Percentiles rank a stretch among this genome's conserved stretches.
These are phyloP conservation scores for Columba guinea DNA, from an alignment of 2,797 vertebrate genomes.

Conservation along the genomic window DNA sequence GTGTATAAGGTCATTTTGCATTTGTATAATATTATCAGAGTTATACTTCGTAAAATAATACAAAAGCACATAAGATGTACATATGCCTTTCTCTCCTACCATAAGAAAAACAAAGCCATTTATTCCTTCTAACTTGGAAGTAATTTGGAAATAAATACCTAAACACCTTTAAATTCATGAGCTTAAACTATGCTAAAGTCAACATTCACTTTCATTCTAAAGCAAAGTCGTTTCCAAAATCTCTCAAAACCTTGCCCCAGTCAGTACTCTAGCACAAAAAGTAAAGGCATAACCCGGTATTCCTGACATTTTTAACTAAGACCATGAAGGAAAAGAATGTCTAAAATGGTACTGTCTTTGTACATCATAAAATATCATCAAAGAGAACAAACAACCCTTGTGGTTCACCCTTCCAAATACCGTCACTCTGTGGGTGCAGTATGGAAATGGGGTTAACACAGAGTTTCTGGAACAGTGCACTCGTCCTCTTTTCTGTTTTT, in stretches of 20 bases:
- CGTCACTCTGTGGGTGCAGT: rapidly evolving
- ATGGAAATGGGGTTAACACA: background rate
- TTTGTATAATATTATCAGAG: background rate
- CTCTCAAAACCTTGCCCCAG: background rate
- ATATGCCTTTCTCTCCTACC: background rate
- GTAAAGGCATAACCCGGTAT: background rate
- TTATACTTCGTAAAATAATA: background rate
- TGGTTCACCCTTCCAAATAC: background rate
- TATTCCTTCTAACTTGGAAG: background rate
- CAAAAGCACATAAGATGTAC: background rate
- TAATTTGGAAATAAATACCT: background rate
- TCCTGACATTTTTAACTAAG: background rate
- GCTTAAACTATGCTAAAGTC: background rate
- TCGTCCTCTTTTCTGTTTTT: background rate
- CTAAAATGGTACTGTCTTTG: background rate
- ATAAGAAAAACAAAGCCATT: background rate
- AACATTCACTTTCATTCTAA: background rate
- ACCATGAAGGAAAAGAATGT: background rate
- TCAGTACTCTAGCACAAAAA: background rate
- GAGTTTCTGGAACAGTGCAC: background rate
- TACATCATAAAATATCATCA: background rate
- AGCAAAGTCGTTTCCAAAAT: background rate
- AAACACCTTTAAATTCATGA: background rate
- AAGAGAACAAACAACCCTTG: background rate
- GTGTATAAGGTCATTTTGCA: background rate